Percentiles rank a stretch among this genome's conserved stretches.
Conservation (phyloP, 1,140 invertebrate species). For the Sipha flava region DNA sequence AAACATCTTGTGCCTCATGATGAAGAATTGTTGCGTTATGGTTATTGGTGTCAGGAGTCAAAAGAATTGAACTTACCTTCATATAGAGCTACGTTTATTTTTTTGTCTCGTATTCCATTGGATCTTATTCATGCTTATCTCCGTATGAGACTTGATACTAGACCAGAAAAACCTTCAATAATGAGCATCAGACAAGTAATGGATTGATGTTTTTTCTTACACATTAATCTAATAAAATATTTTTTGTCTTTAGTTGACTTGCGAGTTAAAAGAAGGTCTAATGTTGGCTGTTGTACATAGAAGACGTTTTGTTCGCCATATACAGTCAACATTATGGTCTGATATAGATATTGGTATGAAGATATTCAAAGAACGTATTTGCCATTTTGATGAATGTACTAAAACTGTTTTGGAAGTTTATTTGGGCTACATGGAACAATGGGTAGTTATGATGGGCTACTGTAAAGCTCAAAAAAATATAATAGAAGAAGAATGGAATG, state of each 20-base stretch:
- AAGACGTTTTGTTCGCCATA: slow-evolving; percentile 24
- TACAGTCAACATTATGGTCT: slow-evolving; percentile 24
- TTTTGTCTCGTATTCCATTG: slow-evolving; percentile 69
- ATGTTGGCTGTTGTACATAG: slow-evolving; percentile 68
- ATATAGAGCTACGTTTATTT: slow-evolving; percentile 73
- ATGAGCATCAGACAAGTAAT: slow-evolving; percentile 68
- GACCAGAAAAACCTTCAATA: slow-evolving; percentile 71
- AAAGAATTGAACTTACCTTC: slow-evolving; percentile 67
- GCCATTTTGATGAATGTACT: slow-evolving; percentile 69
- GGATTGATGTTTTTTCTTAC: neutral
- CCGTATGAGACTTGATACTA: slow-evolving; percentile 69
- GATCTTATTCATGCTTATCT: slow-evolving; percentile 85
- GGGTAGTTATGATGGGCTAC: slow-evolving; percentile 59
- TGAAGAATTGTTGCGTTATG: slow-evolving; percentile 53
- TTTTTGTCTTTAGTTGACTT: slow-evolving; percentile 56
- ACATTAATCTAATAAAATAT: neutral
- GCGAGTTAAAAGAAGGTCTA: slow-evolving; percentile 77
- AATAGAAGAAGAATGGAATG: slow-evolving; percentile 73
- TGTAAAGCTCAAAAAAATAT: slow-evolving; percentile 63
- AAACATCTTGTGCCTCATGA: neutral
- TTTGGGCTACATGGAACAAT: slow-evolving; percentile 62
- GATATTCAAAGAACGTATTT: slow-evolving; percentile 52
- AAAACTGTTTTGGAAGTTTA: slow-evolving; percentile 65
- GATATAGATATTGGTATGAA: slow-evolving; percentile 52
- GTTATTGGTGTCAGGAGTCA: slow-evolving; percentile 69